phyloP scores from a whole-genome alignment of 2,797 vertebrate species.

The Erpetoichthys calabaricus region DNA sequence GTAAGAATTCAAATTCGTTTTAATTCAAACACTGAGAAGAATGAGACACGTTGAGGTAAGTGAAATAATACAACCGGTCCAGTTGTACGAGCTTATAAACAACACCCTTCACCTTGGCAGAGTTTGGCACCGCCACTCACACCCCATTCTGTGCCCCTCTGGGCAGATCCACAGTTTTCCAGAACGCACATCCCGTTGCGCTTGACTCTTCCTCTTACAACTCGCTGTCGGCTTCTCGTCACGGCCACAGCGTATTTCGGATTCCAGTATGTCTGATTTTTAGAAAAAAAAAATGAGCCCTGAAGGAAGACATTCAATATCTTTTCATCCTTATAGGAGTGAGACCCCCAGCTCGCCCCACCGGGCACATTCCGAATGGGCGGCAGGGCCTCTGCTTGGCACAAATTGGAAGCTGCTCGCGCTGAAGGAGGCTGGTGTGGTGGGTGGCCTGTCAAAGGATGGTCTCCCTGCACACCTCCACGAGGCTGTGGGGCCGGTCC shows the following conservation, averaged over 20 bases:
- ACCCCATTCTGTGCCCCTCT: conserved; percentile 16
- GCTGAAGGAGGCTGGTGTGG: conserved; percentile 8
- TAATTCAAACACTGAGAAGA: conserved; percentile 85
- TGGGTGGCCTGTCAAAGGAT: conserved; percentile 57
- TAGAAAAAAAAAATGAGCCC: conserved; percentile 31
- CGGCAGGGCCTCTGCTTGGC: no score
- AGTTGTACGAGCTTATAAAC: conserved; percentile 34
- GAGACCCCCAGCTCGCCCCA: conserved; percentile 28
- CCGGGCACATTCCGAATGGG: no score
- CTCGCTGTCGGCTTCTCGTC: no score
- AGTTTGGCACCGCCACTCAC: conserved; percentile 37
- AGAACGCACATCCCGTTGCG: conserved; percentile 11
- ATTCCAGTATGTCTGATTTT: conserved; percentile 7
- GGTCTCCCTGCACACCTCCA: conserved; percentile 66
- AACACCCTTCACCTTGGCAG: conserved; percentile 18
- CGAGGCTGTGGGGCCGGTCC: conserved; percentile 51
- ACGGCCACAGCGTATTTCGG: no score
- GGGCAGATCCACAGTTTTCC: conserved; percentile 19
- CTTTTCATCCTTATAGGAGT: conserved; percentile 29
- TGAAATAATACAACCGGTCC: conserved; percentile 66
- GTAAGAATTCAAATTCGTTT: conserved; percentile 67
- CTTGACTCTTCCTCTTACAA: no score
- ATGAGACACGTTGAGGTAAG: conserved; percentile 90
- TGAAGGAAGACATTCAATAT: conserved; percentile 34
- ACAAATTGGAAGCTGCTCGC: no score